Percentiles rank a stretch among this genome's conserved stretches.
phyloP scores from a whole-genome alignment of 2,888 invertebrate species.

The Ctena decussata region DNA sequence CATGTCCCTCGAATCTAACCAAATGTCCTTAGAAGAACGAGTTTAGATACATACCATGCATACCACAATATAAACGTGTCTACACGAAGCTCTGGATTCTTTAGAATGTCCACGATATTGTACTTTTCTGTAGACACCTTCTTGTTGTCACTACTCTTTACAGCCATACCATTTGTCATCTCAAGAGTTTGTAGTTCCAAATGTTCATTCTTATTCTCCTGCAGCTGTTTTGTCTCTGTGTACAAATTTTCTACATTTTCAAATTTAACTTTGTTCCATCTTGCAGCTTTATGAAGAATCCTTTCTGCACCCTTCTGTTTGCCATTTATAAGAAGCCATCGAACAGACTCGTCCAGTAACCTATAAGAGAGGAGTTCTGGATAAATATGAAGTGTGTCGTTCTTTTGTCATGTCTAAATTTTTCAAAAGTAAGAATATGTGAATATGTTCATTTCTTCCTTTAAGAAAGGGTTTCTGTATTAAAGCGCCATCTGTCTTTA shows the following conservation, averaged over 20 bases:
- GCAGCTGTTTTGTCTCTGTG: background rate
- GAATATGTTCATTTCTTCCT: too few relatives aligned
- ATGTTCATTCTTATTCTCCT: background rate
- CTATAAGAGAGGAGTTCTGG: constrained; percentile 55
- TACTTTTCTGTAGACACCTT: constrained; percentile 43
- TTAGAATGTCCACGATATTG: constrained; percentile 67
- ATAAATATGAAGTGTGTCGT: too few relatives aligned
- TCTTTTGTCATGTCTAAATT: too few relatives aligned
- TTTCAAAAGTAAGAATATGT: too few relatives aligned
- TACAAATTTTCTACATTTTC: constrained; percentile 23
- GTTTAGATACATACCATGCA: constrained; percentile 67
- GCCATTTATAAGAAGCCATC: constrained; percentile 75
- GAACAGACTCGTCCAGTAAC: constrained; percentile 72
- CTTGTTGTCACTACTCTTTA: background rate
- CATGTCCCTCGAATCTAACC: too few relatives aligned
- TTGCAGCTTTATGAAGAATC: constrained; percentile 68
- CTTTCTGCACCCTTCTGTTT: constrained; percentile 59
- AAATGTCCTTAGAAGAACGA: too few relatives aligned
- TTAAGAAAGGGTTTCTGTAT: too few relatives aligned
- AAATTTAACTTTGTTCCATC: constrained; percentile 64
- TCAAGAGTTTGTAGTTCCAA: background rate
- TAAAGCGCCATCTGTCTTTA: too few relatives aligned
- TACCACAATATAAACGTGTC: constrained; percentile 69
- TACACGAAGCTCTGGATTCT: constrained; percentile 63
- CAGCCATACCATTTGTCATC: background rate